Evolutionary conservation across 2,797 vertebrate genomes (phyloP), one percentile per base, ranked within the genome.

Genomic region (Enteromius afrohamiltoni): DNA sequence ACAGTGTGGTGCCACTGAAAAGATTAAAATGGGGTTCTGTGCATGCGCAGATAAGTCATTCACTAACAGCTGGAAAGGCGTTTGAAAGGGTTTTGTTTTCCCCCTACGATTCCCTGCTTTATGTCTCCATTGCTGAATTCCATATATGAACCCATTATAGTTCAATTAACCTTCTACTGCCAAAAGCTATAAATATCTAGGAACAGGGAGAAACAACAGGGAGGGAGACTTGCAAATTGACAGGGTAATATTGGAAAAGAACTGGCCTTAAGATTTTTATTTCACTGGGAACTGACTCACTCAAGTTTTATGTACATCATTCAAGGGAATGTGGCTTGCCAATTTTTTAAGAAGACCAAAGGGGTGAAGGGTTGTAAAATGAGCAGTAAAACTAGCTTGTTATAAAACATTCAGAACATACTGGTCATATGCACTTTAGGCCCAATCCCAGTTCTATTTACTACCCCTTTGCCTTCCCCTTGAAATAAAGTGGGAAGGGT

Each of bases 161-260:
- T 93, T 93, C 87, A 91, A 91, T 93, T 93, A 94, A 93, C 91
- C 91, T 88, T 85, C 10, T 74, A 74, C 80, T 88, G 88, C 90
- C 88, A 77, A 75, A 90, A 85, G 90, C 89, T 88, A 87, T 93
- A 91, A 92, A 94, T 92, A 92, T 91, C 89, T 86, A 89, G 85
- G 88, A 87, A 91, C 80, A 90, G 40, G 40, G 40, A 40, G 7
- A 89, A 91, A 87, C 89, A 82, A 89, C 81, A 89, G 90, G 88
- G 68, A 79, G 76, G 73, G 80, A 86, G 85, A 84, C 65, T 51
- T 47, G 58, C 65, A 84, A 70, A 82, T 49, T 76, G 83, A 83
- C 75, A 79, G 58, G 75, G 40, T 84, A 84, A 86, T 91, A 74
- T 85, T 83, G 79, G 71, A 79, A 87, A 87, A 88, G 83, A 84